A percentile compares a stretch with the other conserved stretches of the same genome.
phyloP scores from a whole-genome alignment of 2,888 invertebrate species.

The Plebejus anna region DNA sequence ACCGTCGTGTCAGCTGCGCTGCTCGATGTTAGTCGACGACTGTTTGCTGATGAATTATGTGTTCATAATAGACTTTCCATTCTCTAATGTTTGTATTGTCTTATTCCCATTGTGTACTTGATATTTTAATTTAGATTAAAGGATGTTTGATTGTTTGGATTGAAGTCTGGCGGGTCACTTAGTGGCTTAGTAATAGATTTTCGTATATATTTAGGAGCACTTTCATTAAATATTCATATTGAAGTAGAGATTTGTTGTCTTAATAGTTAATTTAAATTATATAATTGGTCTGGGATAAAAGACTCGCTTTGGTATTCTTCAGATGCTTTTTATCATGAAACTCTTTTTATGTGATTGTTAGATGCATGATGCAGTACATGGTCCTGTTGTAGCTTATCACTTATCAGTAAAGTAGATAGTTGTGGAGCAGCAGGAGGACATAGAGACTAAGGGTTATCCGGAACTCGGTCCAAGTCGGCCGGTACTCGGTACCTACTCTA shows the following conservation, averaged over 20 bases:
- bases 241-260: no score
- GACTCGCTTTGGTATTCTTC: no score
- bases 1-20: slow-evolving; percentile 6
- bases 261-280: no score
- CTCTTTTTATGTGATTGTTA: no score
- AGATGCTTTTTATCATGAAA: no score
- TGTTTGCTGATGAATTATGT: slow-evolving; percentile 8
- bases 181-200: no score
- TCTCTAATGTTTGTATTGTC: not conserved
- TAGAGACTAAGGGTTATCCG: not conserved
- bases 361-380: not conserved
- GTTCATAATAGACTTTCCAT: not conserved
- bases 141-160: not conserved
- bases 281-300: no score
- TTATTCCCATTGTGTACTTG: not conserved
- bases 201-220: no score
- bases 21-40: not conserved
- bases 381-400: not conserved
- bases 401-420: not conserved
- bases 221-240: no score
- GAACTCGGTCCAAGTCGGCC: not conserved
- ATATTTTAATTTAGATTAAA: not conserved
- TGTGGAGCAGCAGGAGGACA: not conserved
- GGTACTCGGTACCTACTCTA: not conserved
- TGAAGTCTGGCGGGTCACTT: not conserved